A percentile compares a stretch with the other conserved stretches of the same genome.
phyloP scores from a whole-genome alignment of 1,140 invertebrate genomes.

The Platyura marginata region DNA sequence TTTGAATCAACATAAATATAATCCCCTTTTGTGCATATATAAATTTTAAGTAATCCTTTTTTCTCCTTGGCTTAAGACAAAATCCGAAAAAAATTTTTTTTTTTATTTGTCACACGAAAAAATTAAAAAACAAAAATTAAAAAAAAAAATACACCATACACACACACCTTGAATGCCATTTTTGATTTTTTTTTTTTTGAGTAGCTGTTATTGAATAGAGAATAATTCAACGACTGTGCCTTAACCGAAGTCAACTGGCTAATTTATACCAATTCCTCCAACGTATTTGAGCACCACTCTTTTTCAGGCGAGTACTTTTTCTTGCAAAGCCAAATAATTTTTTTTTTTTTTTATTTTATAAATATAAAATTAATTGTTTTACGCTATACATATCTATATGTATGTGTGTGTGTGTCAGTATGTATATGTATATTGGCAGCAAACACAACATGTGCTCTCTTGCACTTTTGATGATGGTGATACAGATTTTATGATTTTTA shows the following conservation, averaged over 20 bases:
- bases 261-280: slow-evolving; percentile 1
- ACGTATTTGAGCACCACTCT: not conserved
- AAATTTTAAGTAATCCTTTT: no score
- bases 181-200: not conserved
- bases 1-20: not conserved
- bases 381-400: no score
- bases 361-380: no score
- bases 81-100: not conserved
- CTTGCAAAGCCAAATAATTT: not conserved
- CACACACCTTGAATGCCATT: slow-evolving; percentile 3
- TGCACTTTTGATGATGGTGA: no score
- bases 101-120: not conserved
- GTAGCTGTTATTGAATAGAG: not conserved
- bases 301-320: not conserved
- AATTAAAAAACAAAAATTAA: not conserved
- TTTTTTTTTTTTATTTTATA: not conserved
- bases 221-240: slow-evolving; percentile 1
- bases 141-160: not conserved
- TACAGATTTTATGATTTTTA: no score
- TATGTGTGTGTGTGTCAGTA: no score
- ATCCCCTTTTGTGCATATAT: not conserved
- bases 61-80: no score
- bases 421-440: no score
- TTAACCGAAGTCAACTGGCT: not conserved
- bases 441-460: no score